Evolutionary conservation across 2,888 invertebrate genomes (phyloP), one percentile per base, ranked within the genome.

Genomic region (Ametastegia equiseti): DNA sequence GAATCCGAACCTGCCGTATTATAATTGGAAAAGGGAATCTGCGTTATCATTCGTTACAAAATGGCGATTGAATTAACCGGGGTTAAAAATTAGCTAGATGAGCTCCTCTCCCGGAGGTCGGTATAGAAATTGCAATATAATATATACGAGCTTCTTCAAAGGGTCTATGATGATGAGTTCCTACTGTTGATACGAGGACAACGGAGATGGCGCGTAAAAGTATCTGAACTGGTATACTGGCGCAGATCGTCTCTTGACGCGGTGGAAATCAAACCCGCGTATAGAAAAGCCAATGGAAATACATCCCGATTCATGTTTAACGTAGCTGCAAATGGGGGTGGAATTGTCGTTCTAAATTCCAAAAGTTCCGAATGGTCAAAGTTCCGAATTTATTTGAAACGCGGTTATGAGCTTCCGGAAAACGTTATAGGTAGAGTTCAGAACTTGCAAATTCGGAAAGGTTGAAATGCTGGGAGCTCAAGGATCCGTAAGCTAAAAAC

Each of bases 121-220:
- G 33, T 13, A 19, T 67, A 11, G 65, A 67, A 67, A 67, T 67
- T 39, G 65, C 39, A 7, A 1, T 6, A n/a, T n/a, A 67, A 36
- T 39, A n/a, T 39, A 23, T 7, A 54, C 23, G 9, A 19, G 13
- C 65, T 67, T 9, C 39, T 19, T 39, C 36, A 67, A 67, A 67
- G 65, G 7, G 39, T 39, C 65, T 15, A 67, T 15, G 65, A 13
- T 39, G 19, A 67, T 67, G 65, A 67, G 65, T n/a, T 67, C 39
- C 39, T 19, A 67, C 2, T 67, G 65, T 39, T 39, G 65, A 67
- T 15, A 67, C 7, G 7, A 39, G 65, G 39, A 67, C 36, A 67
- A 67, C 65, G 65, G n/a, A 11, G 60, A 60, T 30, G 27, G 30
- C 5, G 19, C 23, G 23, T 54, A 23, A 11, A 54, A 54, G 3